A percentile compares a stretch with the other conserved stretches of the same genome.
phyloP scores from a whole-genome alignment of 2,113 vertebrate genomes.

The Leuciscus idus region DNA sequence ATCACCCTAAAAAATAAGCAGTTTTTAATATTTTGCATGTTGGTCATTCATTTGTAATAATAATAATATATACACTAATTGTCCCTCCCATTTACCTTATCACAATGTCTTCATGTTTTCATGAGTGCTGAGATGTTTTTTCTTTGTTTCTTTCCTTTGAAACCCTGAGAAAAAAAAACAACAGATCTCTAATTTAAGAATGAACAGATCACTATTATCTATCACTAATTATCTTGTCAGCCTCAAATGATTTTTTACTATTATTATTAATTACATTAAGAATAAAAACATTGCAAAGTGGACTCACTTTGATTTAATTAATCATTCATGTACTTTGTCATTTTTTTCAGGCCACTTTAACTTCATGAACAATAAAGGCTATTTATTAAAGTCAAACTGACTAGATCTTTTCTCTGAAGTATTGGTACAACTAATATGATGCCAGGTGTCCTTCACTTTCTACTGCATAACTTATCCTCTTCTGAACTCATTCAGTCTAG shows the following conservation, averaged over 20 bases:
- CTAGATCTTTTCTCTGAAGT: background rate
- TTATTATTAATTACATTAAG: background rate
- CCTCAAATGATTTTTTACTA: background rate
- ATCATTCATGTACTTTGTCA: background rate
- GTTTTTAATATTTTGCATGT: background rate
- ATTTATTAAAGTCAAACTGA: too few relatives aligned
- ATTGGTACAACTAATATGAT: background rate
- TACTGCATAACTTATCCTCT: background rate
- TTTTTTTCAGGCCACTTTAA: background rate
- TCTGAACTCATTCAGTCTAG: background rate
- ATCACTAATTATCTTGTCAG: background rate
- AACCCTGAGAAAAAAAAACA: background rate
- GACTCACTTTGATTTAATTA: background rate
- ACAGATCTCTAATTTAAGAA: background rate
- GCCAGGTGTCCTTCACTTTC: background rate
- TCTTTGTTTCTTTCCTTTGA: background rate
- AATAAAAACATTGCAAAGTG: background rate
- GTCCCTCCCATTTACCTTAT: background rate
- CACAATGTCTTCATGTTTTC: conserved; percentile 21
- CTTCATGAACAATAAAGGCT: background rate
- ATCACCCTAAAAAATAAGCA: background rate
- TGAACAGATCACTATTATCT: background rate
- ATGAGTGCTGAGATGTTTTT: background rate
- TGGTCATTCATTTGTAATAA: background rate
- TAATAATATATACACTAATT: background rate